A percentile compares a stretch with the other conserved stretches of the same genome.
Conservation (phyloP, 2,113 vertebrate species). For the Hippocampus mohnikei region DNA sequence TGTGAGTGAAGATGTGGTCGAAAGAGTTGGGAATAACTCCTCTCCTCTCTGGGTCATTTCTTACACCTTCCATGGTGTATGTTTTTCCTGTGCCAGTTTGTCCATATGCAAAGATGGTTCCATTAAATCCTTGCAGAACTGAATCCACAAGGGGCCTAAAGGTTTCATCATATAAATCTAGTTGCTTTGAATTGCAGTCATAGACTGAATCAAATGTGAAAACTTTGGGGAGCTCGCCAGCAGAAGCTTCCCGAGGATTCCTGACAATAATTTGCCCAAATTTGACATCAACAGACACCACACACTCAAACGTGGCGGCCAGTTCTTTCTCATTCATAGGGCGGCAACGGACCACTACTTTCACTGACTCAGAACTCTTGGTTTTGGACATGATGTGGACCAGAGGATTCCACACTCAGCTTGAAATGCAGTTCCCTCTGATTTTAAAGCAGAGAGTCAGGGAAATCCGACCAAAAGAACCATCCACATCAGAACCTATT, state of each 20-base stretch:
- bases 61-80: constrained; percentile 93
- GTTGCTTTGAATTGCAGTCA: constrained; percentile 92
- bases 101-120: constrained; percentile 97
- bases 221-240: constrained; percentile 86
- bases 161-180: constrained; percentile 95
- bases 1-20: constrained; percentile 97
- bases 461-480: not conserved
- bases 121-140: constrained; percentile 94
- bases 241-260: constrained; percentile 76
- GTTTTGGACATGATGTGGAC: constrained; percentile 81
- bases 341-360: constrained; percentile 94
- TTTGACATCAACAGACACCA: constrained; percentile 91
- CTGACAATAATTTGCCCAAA: constrained; percentile 88
- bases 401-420: not conserved
- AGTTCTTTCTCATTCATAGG: constrained; percentile 96
- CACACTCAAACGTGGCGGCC: constrained; percentile 78
- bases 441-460: constrained; percentile 26
- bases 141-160: constrained; percentile 95
- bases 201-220: constrained; percentile 98
- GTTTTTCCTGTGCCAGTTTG: constrained; percentile 98
- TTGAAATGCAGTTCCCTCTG: not conserved
- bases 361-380: constrained; percentile 87
- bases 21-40: constrained; percentile 98
- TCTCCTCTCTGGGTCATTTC: constrained; percentile 84
- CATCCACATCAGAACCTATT: constrained; percentile 52